Base-by-base conservation (phyloP, 2,888 invertebrate species). In the Sthenelais limicola region DNA sequence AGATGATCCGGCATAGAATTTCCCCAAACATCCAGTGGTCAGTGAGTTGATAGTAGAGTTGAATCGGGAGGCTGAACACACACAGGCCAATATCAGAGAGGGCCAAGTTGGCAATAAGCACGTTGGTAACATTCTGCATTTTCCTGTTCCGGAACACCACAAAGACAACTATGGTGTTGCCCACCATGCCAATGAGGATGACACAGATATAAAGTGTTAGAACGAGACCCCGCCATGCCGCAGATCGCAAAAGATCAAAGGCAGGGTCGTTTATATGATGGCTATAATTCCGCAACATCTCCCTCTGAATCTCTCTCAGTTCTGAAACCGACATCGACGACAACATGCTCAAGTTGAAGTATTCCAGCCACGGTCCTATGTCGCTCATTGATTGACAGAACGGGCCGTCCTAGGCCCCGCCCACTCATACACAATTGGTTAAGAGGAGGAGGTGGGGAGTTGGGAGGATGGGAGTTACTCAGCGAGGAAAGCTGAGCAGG, bases 41-140 rank as follows among this genome's bases (percentile, higher is more conserved):
- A 3, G 82, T 85, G 30, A 87, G 76, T 73, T 85, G 84, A 76
- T 86, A 86, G 76, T 86, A 83, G 26, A 87, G 81, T 74, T 86
- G 86, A 35, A 87, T 78, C 56, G 87, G 87, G 5, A 85, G 77
- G 71, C 85, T 84, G 76, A 85, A 86, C 18, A 81, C 79, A 75
- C 86, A 85, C 71, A 86, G 77, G 3, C 82, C 76, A 33, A 87
- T 83, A 74, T 87, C 86, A 0, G 85, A 85, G 52, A 84, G 70
- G 1, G 86, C 85, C 43, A 87, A 79, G 51, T 81, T 83, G 35
- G 81, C 81, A 32, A 87, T 85, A 74, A 86, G 85, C 33, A 87
- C 81, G 77, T 85, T 86, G 52, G 86, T 86, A 12, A 85, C 84
- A 1, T 82, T 84, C 68, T 83, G 83, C 52, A 85, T 79, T 58